A percentile compares a stretch with the other conserved stretches of the same genome.
Conservation (phyloP, 2,113 vertebrate species). For the Pyrgilauda ruficollis region DNA sequence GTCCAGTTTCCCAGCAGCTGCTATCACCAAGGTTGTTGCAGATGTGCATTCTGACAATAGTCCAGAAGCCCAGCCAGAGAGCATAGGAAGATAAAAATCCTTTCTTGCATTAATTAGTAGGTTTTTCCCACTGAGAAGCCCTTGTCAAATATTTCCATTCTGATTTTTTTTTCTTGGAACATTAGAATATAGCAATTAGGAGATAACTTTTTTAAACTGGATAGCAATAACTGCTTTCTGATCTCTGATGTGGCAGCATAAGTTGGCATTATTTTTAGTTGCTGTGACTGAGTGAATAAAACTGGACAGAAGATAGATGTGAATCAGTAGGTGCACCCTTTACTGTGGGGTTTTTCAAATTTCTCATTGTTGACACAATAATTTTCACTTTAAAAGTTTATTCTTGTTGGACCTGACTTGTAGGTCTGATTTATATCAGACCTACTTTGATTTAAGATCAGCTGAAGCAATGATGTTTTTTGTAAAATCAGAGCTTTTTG, state of each 20-base stretch:
- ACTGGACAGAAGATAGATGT: neutral
- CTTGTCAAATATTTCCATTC: neutral
- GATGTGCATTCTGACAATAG: neutral
- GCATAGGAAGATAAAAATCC: neutral
- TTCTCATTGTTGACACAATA: neutral
- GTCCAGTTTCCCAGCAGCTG: neutral
- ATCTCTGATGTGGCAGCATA: neutral
- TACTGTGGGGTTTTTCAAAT: neutral
- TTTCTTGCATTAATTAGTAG: neutral
- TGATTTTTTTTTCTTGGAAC: neutral
- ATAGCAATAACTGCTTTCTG: neutral
- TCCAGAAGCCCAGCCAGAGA: neutral
- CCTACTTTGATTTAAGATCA: neutral
- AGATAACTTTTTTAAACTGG: neutral
- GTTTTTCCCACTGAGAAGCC: neutral
- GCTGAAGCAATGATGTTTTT: neutral
- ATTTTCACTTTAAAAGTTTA: neutral
- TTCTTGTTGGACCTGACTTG: constrained; percentile 10
- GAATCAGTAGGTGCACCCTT: neutral
- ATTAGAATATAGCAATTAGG: neutral
- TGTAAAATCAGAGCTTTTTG: neutral
- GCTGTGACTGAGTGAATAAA: neutral
- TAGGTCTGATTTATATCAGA: neutral
- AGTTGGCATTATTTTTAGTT: neutral
- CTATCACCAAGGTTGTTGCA: neutral